These are phyloP conservation scores for Calyptomena viridis DNA, from an alignment of 2,113 vertebrate genomes.

Conservation along the genomic window DNA sequence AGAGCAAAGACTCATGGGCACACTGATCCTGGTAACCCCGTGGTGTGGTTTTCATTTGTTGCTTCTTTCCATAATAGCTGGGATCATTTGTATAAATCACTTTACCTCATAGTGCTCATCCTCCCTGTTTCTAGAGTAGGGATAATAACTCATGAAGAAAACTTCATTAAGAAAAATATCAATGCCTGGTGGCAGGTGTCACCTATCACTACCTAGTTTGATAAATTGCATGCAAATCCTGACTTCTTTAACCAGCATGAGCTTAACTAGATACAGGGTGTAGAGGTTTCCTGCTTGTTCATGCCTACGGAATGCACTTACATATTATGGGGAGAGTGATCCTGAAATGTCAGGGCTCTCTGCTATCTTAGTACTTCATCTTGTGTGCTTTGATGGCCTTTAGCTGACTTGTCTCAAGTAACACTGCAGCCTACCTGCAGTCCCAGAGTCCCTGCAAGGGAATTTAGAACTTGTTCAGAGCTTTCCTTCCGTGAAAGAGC, in stretches of 20 bases:
- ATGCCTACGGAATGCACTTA: neutral
- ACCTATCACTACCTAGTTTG: neutral
- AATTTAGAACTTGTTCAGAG: neutral
- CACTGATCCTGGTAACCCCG: neutral
- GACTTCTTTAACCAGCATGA: neutral
- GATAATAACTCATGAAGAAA: neutral
- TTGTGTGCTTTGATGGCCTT: neutral
- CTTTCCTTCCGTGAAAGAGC: neutral
- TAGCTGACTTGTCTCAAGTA: neutral
- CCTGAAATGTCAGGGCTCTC: neutral
- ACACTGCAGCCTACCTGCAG: neutral
- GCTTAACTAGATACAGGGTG: neutral
- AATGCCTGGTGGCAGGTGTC: neutral
- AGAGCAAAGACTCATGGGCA: neutral
- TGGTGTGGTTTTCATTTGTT: neutral
- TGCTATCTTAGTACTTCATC: neutral
- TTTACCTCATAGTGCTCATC: neutral
- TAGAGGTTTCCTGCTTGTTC: neutral
- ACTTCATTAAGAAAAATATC: neutral
- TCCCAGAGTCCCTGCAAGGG: neutral
- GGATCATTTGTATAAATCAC: neutral
- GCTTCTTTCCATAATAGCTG: neutral
- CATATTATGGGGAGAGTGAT: neutral
- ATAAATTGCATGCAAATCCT: neutral
- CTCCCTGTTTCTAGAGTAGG: neutral